Evolutionary conservation across 2,888 invertebrate genomes (phyloP).

Genomic region (Mayetiola destructor): DNA sequence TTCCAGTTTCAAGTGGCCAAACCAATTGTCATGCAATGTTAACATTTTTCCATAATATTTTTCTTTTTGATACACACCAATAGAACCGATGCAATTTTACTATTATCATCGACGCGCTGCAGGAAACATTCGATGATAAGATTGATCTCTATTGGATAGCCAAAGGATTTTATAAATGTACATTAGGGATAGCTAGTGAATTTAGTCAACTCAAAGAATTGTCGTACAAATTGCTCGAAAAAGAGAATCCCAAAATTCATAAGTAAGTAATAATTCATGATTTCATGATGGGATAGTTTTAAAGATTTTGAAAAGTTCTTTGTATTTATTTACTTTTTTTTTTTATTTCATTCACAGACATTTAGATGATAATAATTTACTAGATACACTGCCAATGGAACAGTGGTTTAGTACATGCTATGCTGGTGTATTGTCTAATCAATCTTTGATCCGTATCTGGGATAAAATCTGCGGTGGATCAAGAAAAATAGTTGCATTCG

Average conservation of each 20-base stretch:
- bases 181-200: constrained; percentile 50
- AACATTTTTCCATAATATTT: background rate
- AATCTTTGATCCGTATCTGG: constrained; percentile 69
- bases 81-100: constrained; percentile 35
- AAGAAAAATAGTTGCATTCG: constrained; percentile 63
- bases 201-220: constrained; percentile 50
- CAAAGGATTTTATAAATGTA: constrained; percentile 56
- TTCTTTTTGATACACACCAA: constrained; percentile 15
- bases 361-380: constrained; percentile 46
- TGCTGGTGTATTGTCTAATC: constrained; percentile 63
- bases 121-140: constrained; percentile 56
- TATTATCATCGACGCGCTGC: constrained; percentile 52
- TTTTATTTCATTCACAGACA: constrained; percentile 37
- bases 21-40: too few species aligned
- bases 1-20: background rate
- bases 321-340: constrained; percentile 5
- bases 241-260: constrained; percentile 59
- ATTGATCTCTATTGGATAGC: constrained; percentile 74
- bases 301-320: background rate
- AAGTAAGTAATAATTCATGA: constrained; percentile 34
- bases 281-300: too few species aligned
- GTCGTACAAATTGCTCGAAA: constrained; percentile 51
- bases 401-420: constrained; percentile 74
- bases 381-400: constrained; percentile 51
- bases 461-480: constrained; percentile 80